These are phyloP conservation scores for Pemphredon lugubris DNA, from an alignment of 2,888 invertebrate genomes.

Conservation along the genomic window DNA sequence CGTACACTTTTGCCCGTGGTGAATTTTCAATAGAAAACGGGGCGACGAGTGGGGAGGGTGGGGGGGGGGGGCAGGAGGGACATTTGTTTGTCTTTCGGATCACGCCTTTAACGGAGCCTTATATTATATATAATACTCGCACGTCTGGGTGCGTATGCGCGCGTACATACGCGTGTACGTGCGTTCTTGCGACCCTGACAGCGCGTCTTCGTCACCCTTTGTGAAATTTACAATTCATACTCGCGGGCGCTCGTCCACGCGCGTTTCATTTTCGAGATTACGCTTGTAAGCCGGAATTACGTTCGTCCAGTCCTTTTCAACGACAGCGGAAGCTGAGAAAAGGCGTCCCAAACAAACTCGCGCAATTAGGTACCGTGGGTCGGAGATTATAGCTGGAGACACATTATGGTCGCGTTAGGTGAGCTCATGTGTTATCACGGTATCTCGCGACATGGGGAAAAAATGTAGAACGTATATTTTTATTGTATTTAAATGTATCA, in stretches of 20 bases:
- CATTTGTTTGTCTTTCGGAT: constrained; percentile 77
- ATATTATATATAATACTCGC: constrained; percentile 59
- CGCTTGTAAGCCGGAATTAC: too few relatives aligned
- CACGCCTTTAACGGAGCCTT: constrained; percentile 63
- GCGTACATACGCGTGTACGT: constrained; percentile 1
- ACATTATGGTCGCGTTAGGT: too few relatives aligned
- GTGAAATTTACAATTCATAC: constrained; percentile 26
- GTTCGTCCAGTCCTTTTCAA: too few relatives aligned
- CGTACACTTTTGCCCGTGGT: constrained; percentile 64
- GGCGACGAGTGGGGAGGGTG: constrained; percentile 19
- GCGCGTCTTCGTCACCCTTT: neutral
- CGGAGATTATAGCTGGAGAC: too few relatives aligned
- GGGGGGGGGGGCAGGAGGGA: constrained; percentile 30
- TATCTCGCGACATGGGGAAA: too few relatives aligned
- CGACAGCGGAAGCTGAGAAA: neutral
- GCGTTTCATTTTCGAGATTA: neutral
- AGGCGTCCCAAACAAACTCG: neutral
- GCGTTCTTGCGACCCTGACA: neutral
- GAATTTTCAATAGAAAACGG: constrained; percentile 74
- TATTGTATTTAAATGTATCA: too few relatives aligned
- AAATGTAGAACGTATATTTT: too few relatives aligned
- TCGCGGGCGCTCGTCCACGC: constrained; percentile 5
- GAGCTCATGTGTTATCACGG: too few relatives aligned
- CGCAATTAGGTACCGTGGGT: too few relatives aligned
- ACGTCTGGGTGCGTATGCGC: constrained; percentile 32